A percentile compares a stretch with the other conserved stretches of the same genome.
phyloP scores from a whole-genome alignment of 2,797 vertebrate species.

The Nannoperca obscura region DNA sequence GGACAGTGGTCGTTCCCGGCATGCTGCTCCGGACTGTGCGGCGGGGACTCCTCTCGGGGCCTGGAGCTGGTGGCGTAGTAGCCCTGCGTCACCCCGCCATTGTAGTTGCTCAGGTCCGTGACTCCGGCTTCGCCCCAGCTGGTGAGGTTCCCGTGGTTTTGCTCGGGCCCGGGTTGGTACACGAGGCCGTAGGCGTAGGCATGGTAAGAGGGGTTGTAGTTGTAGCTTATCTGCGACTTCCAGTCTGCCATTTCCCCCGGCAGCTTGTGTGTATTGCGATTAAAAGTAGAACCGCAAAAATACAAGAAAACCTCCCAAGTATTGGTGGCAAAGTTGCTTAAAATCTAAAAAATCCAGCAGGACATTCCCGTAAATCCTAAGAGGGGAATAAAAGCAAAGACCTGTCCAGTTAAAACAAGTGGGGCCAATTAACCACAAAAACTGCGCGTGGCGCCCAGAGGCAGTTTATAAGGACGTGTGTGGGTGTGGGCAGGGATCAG shows the following conservation, averaged over 20 bases:
- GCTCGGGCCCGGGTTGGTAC: constrained; percentile 76
- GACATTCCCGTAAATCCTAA: fast-evolving
- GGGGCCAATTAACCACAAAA: fast-evolving
- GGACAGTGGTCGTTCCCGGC: constrained; percentile 24
- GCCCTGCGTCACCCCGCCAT: constrained; percentile 39
- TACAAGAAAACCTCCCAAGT: fast-evolving
- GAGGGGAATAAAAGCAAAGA: background rate
- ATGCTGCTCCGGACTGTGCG: constrained; percentile 63
- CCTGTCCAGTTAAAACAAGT: background rate
- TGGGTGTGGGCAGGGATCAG: constrained; percentile 30
- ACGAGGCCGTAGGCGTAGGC: constrained; percentile 80
- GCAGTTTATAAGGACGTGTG: constrained; percentile 49
- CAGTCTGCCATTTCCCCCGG: constrained; percentile 80
- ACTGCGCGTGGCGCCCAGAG: fast-evolving
- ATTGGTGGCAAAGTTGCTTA: fast-evolving
- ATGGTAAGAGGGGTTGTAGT: constrained; percentile 79
- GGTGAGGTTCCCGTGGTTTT: constrained; percentile 57
- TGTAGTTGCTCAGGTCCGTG: constrained; percentile 51
- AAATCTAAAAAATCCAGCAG: background rate
- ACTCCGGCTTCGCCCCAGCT: constrained; percentile 69
- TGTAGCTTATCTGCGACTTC: constrained; percentile 80
- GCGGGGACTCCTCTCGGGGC: constrained; percentile 53
- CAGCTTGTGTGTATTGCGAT: fast-evolving
- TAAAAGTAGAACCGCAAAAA: background rate
- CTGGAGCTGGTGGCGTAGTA: constrained; percentile 58